phyloP scores from a whole-genome alignment of 2,888 invertebrate species.

The Drosophila barbarae region DNA sequence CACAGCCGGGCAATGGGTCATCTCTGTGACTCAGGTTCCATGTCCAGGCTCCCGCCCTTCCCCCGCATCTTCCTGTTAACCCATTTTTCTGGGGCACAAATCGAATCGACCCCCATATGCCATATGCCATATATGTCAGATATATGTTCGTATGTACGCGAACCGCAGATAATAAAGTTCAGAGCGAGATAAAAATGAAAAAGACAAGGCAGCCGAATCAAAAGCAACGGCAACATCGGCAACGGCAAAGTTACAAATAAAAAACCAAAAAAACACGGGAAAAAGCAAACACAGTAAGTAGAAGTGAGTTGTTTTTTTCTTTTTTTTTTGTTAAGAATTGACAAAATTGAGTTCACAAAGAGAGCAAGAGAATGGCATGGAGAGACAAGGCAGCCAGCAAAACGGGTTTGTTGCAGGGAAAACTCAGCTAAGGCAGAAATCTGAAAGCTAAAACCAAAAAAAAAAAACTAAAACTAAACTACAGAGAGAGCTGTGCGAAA shows the following conservation, averaged over 20 bases:
- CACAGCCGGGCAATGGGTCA: slow-evolving; percentile 22
- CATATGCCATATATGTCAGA: slow-evolving; percentile 25
- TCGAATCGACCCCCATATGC: slow-evolving; percentile 36
- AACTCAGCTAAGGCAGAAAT: slow-evolving; percentile 21
- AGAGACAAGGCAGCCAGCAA: slow-evolving; percentile 20
- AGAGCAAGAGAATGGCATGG: slow-evolving; percentile 26
- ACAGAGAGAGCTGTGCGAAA: slow-evolving; percentile 19
- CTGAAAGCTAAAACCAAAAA: slow-evolving; percentile 4
- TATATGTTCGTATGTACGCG: neutral
- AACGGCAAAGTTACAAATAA: slow-evolving; percentile 9
- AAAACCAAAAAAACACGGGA: slow-evolving; percentile 29
- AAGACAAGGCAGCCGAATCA: slow-evolving; percentile 19
- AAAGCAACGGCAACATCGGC: slow-evolving; percentile 19
- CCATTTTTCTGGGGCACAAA: slow-evolving; percentile 52
- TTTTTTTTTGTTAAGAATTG: slow-evolving; percentile 49
- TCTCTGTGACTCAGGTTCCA: slow-evolving; percentile 9
- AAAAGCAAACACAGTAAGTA: slow-evolving; percentile 48
- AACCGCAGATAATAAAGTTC: slow-evolving; percentile 59
- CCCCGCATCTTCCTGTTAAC: slow-evolving; percentile 43
- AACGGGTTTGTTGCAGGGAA: slow-evolving; percentile 41
- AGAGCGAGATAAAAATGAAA: slow-evolving; percentile 52
- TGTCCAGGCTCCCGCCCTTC: neutral
- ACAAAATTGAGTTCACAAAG: slow-evolving; percentile 65
- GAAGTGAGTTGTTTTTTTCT: slow-evolving; percentile 41
- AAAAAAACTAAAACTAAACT: slow-evolving; percentile 7